These are phyloP conservation scores for Selene dorsalis DNA, from an alignment of 2,797 vertebrate species.

Conservation along the genomic window DNA sequence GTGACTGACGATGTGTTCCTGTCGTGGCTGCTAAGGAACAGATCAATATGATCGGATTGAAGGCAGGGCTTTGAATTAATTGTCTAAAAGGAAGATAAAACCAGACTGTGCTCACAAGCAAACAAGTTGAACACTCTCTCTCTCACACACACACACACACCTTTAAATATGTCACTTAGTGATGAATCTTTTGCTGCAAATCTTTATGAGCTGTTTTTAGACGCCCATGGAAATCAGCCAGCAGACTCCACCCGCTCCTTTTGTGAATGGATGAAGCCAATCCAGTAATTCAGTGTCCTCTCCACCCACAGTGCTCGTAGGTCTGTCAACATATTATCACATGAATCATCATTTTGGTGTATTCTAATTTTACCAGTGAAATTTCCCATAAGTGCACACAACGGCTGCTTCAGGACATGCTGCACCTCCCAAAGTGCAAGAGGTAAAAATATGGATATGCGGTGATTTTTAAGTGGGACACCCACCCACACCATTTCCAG, in stretches of 20 bases:
- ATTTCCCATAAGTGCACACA: constrained; percentile 18
- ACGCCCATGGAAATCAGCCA: constrained; percentile 48
- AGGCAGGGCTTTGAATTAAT: constrained; percentile 12
- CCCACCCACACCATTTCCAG: constrained; percentile 18
- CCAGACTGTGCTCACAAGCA: neutral
- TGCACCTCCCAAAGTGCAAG: constrained; percentile 4
- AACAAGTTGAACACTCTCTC: constrained; percentile 8
- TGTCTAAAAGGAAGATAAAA: neutral
- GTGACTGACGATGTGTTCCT: constrained; percentile 18
- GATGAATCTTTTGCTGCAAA: constrained; percentile 46
- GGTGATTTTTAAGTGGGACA: constrained; percentile 18
- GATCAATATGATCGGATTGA: constrained; percentile 24
- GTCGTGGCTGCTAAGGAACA: neutral
- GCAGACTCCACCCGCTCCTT: constrained; percentile 28
- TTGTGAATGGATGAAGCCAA: constrained; percentile 29
- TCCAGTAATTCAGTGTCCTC: constrained; percentile 37
- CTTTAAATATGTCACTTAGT: neutral
- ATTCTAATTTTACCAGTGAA: constrained; percentile 6
- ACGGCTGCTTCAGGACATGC: constrained; percentile 29
- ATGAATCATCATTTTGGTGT: neutral
- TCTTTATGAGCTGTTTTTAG: constrained; percentile 62
- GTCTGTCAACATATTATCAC: constrained; percentile 24
- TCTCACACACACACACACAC: neutral
- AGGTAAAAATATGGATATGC: constrained; percentile 25
- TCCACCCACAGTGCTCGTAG: constrained; percentile 25